A percentile compares a stretch with the other conserved stretches of the same genome.
Conservation (phyloP, 2,888 invertebrate species). For the Sesia apiformis region DNA sequence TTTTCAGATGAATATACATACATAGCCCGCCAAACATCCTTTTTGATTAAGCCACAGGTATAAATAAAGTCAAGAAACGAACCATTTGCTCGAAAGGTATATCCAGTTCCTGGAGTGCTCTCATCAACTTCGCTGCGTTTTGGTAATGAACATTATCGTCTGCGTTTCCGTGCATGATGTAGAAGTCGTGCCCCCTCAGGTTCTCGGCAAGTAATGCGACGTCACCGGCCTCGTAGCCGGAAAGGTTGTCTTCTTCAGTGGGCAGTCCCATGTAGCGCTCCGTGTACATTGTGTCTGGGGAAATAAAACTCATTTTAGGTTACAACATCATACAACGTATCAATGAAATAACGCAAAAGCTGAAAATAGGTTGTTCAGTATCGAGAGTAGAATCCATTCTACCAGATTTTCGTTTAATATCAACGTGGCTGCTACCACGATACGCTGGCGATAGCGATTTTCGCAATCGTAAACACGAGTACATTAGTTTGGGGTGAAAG, state of each 20-base stretch:
- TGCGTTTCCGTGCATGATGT: conserved; percentile 92
- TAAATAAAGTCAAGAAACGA: background rate
- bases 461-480: too few relatives aligned
- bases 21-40: too few relatives aligned
- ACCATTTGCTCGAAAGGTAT: conserved; percentile 91
- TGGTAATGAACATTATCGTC: conserved; percentile 95
- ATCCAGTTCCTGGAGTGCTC: conserved; percentile 80
- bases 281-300: conserved; percentile 92
- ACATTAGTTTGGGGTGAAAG: too few relatives aligned
- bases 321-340: background rate
- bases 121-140: conserved; percentile 85
- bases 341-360: too few relatives aligned
- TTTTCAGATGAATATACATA: too few relatives aligned
- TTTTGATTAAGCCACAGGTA: background rate
- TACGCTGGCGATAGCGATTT: too few relatives aligned
- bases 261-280: conserved; percentile 95
- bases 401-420: too few relatives aligned
- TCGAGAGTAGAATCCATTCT: too few relatives aligned
- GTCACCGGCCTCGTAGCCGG: conserved; percentile 83
- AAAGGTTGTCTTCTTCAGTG: conserved; percentile 79
- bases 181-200: conserved; percentile 82
- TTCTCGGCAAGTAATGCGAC: conserved; percentile 79
- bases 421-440: too few relatives aligned
- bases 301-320: conserved; percentile 1
- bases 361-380: too few relatives aligned